Evolutionary conservation across 2,113 vertebrate genomes (phyloP).

Genomic region (Chrysochloris asiatica): DNA sequence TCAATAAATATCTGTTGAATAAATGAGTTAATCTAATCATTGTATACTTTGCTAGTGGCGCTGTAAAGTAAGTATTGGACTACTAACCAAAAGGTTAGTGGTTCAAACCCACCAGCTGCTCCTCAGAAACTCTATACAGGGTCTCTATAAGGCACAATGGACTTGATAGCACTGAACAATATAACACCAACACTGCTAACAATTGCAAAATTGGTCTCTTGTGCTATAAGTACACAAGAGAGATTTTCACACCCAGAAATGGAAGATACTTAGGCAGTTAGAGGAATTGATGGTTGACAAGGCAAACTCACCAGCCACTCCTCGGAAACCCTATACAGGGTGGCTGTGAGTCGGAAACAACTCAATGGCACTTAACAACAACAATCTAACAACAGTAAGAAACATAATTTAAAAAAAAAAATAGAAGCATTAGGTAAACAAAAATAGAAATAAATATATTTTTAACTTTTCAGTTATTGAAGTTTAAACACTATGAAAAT

Average conservation of each 20-base stretch:
- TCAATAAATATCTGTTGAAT: background rate
- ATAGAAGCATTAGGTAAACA: background rate
- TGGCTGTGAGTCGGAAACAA: too few species aligned
- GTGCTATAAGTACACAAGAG: background rate
- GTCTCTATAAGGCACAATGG: too few species aligned
- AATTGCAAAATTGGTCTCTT: background rate
- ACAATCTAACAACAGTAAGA: background rate
- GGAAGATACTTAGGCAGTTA: background rate
- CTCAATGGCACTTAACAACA: too few species aligned
- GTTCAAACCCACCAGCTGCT: too few species aligned
- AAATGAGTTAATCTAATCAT: background rate
- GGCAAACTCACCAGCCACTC: too few species aligned
- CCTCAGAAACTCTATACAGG: too few species aligned
- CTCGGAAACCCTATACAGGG: too few species aligned
- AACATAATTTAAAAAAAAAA: background rate
- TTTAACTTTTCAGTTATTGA: background rate
- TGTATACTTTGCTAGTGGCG: background rate
- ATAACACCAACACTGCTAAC: background rate
- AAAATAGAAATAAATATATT: background rate
- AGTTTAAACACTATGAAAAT: slow-evolving; percentile 8
- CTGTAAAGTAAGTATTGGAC: too few species aligned
- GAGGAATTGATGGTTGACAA: background rate
- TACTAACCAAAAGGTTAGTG: too few species aligned
- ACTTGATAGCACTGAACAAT: too few species aligned
- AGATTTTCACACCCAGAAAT: background rate